Conservation (phyloP, 2,888 invertebrate genomes). For the Gymnoscelis rufifasciata region DNA sequence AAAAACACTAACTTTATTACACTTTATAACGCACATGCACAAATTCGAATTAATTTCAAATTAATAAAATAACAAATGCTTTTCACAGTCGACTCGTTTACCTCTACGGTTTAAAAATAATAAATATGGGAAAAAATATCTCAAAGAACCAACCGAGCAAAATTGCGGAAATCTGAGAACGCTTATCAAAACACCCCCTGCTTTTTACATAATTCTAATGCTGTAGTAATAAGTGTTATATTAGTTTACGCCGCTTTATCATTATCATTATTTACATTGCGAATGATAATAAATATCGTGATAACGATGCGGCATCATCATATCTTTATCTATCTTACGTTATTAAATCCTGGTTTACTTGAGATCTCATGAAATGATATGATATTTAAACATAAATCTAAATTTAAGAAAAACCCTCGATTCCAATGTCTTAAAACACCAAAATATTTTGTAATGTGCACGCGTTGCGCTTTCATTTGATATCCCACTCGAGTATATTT, state of each 20-base stretch:
- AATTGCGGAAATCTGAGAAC: conserved; percentile 12
- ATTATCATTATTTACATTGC: conserved; percentile 62
- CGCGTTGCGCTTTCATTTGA: too few relatives aligned
- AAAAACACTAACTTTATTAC: too few relatives aligned
- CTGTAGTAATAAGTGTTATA: conserved; percentile 32
- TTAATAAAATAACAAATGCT: neutral
- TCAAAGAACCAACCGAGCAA: neutral
- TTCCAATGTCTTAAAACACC: too few relatives aligned
- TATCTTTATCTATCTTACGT: neutral
- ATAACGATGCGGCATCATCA: conserved; percentile 48
- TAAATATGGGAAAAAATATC: conserved; percentile 8
- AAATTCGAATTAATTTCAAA: neutral
- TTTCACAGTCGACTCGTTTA: conserved; percentile 6
- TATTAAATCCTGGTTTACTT: too few relatives aligned
- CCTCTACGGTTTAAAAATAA: neutral
- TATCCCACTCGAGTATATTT: too few relatives aligned
- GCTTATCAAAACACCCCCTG: conserved; percentile 15
- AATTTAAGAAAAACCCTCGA: too few relatives aligned
- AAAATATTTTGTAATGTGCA: too few relatives aligned
- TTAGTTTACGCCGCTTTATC: conserved; percentile 23
- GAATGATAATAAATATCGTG: conserved; percentile 60
- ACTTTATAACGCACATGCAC: too few relatives aligned
- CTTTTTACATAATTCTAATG: conserved; percentile 26
- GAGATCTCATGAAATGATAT: too few relatives aligned
- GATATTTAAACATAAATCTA: too few relatives aligned